These are phyloP conservation scores for Ypsolopha scabrella DNA, from an alignment of 2,888 invertebrate genomes.

Conservation along the genomic window DNA sequence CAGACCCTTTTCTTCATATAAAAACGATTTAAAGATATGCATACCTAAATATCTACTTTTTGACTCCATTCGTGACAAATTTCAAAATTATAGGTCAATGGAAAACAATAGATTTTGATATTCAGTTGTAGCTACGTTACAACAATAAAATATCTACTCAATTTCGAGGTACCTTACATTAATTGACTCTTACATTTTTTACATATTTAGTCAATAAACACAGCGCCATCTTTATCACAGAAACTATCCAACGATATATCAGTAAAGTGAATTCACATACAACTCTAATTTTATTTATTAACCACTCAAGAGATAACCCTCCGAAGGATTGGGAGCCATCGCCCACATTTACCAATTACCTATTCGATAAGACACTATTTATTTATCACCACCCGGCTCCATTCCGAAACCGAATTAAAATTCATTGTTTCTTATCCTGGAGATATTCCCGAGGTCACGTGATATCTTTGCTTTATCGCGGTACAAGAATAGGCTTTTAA, in stretches of 20 bases:
- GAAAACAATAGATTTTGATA: too few species aligned
- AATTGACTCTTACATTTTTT: too few species aligned
- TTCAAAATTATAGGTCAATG: too few species aligned
- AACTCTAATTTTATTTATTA: constrained; percentile 4
- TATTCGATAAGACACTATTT: constrained; percentile 55
- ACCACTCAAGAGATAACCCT: constrained; percentile 7
- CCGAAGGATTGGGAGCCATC: constrained; percentile 34
- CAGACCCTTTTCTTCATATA: too few species aligned
- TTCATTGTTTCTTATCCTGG: constrained; percentile 68
- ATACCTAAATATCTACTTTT: too few species aligned
- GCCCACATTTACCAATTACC: constrained; percentile 63
- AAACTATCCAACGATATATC: neutral
- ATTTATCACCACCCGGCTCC: constrained; percentile 43
- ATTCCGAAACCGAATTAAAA: constrained; percentile 53
- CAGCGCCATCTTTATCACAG: too few species aligned
- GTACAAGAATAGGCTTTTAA: constrained; percentile 68
- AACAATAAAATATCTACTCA: too few species aligned
- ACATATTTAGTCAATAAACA: too few species aligned
- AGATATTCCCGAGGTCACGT: constrained; percentile 53
- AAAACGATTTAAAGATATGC: too few species aligned
- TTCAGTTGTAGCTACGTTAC: too few species aligned
- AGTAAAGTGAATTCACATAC: neutral
- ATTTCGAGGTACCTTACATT: too few species aligned
- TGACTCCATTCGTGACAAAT: too few species aligned
- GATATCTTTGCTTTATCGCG: constrained; percentile 58